These are phyloP conservation scores for Actinia equina DNA, from an alignment of 64 coral and sea anemone genomes.

Conservation along the genomic window DNA sequence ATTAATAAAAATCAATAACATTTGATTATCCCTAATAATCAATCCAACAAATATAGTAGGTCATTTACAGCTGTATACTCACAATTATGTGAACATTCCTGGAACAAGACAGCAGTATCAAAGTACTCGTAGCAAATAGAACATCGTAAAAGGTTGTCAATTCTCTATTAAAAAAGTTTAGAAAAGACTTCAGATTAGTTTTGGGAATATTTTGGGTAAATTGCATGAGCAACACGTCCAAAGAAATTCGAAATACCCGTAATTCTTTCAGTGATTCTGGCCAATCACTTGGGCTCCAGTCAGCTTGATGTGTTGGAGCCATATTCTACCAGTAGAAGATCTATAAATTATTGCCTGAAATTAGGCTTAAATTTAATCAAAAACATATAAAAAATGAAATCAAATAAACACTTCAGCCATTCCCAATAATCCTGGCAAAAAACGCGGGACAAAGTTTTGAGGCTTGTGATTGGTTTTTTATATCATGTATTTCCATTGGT, in stretches of 20 bases:
- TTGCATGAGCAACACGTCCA: too few species aligned
- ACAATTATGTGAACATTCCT: conserved; percentile 93
- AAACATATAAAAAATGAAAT: background rate
- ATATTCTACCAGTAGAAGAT: background rate
- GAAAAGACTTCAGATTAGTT: background rate
- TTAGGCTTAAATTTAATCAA: background rate
- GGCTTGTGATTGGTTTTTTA: conserved; percentile 3
- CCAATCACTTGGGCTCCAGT: conserved; percentile 86
- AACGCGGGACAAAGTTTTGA: background rate
- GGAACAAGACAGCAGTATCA: conserved; percentile 65
- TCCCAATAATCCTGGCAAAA: background rate
- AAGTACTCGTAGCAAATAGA: conserved; percentile 95
- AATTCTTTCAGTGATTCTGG: conserved; percentile 82
- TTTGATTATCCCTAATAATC: background rate
- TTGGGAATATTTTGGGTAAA: background rate
- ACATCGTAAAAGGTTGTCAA: conserved; percentile 89
- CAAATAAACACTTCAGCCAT: background rate
- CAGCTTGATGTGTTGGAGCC: conserved; percentile 8
- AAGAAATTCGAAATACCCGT: conserved; percentile 40
- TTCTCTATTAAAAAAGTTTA: conserved; percentile 48
- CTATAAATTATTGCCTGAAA: background rate
- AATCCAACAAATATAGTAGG: background rate
- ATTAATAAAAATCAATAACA: background rate
- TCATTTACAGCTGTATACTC: conserved; percentile 16
- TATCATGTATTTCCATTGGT: conserved; percentile 31